Evolutionary conservation across 2,113 vertebrate genomes (phyloP).

Genomic region (Steatornis caripensis): DNA sequence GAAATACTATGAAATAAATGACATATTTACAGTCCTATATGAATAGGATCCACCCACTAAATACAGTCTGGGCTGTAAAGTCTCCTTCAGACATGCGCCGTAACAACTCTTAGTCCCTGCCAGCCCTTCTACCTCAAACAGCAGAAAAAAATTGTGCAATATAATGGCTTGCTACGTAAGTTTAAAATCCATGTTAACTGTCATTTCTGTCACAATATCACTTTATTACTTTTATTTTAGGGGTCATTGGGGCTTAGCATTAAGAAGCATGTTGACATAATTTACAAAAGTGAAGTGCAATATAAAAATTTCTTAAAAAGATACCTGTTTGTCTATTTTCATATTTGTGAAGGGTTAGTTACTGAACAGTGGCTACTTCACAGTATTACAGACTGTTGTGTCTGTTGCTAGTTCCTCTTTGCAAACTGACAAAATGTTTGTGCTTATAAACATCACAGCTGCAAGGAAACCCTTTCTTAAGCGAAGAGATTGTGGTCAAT

Average conservation of each 20-base stretch:
- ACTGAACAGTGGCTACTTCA: not conserved
- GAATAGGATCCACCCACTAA: not conserved
- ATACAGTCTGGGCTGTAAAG: not conserved
- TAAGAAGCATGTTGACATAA: not conserved
- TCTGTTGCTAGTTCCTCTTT: not conserved
- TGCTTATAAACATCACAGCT: not conserved
- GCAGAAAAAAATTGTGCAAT: not conserved
- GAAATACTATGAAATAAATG: not conserved
- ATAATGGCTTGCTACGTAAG: not conserved
- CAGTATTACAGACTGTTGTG: not conserved
- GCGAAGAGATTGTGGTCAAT: not conserved
- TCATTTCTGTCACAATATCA: not conserved
- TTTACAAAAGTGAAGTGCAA: not conserved
- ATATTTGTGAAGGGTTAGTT: not conserved
- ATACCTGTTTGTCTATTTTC: not conserved
- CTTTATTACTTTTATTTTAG: not conserved
- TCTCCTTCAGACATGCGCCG: not conserved
- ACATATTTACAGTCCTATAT: not conserved
- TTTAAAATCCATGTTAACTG: not conserved
- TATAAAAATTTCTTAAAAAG: not conserved
- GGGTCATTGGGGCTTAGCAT: rapidly evolving
- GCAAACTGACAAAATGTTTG: not conserved
- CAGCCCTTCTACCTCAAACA: not conserved
- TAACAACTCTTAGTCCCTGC: rapidly evolving
- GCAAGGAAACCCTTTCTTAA: not conserved